Evolutionary conservation across 2,797 vertebrate species (phyloP), one percentile per base, ranked within the genome.

Genomic region (Gallinago nigripennis): DNA sequence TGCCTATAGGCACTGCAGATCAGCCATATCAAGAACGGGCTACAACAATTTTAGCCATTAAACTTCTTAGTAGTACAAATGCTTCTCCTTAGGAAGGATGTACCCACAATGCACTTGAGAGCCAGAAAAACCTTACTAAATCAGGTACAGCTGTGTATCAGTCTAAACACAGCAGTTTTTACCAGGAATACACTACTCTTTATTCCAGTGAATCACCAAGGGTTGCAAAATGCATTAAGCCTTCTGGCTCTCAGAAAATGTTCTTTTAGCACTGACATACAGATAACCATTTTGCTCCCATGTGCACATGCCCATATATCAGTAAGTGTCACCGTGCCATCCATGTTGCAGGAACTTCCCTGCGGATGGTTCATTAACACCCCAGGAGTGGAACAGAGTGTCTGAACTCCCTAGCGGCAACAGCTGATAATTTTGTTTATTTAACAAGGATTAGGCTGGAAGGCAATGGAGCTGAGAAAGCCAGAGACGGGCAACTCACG

Each of bases 401-500:
- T 41, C 51, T 87, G 48, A 95, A 68, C 21, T 80, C 18, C 35
- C 53, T 23, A 39, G 41, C 0, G 17, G 66, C 63, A 86, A 48
- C 53, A 72, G 89, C 79, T 92, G 86, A 75, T 75, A 15, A 87
- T 85, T 91, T 30, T 61, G 54, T 82, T 92, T 82, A 69, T 79
- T 82, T 77, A 82, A 48, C 56, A 8, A 48, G 80, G 70, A 81
- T 66, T 65, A 70, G 48, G 50, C 20, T 45, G 63, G 20, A 39
- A 79, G n/a, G 35, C 2, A 8, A 70, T 0, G 1, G 28, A 65
- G 35, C 58, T 77, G 78, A 84, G 48, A 58, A 53, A 94, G 56
- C 6, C 66, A 39, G 57, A 78, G 69, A 56, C 24, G 39, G 50
- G 37, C 57, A 71, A 46, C 11, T 88, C 5, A 0, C 3, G 2